A percentile compares a stretch with the other conserved stretches of the same genome.
phyloP scores from a whole-genome alignment of 2,888 invertebrate genomes.

The Xestia sexstrigata region DNA sequence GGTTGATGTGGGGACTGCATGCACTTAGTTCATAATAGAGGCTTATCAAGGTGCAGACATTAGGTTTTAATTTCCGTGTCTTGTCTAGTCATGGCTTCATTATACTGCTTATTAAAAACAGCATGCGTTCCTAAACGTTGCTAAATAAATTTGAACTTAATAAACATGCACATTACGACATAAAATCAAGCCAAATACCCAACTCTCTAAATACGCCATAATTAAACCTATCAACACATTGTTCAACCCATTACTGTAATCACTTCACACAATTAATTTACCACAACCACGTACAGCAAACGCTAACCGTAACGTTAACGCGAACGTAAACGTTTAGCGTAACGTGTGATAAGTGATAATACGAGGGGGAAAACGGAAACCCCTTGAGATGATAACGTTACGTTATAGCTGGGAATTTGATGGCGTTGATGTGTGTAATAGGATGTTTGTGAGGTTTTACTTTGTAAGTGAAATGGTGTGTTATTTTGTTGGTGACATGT shows the following conservation, averaged over 20 bases:
- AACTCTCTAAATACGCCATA: not conserved
- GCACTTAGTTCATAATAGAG: not conserved
- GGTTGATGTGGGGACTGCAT: too few species aligned
- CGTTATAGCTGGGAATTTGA: slow-evolving; percentile 50
- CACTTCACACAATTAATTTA: slow-evolving; percentile 44
- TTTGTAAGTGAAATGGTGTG: slow-evolving; percentile 8
- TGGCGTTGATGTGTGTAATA: slow-evolving; percentile 56
- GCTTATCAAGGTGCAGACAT: not conserved
- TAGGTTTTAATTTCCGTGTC: not conserved
- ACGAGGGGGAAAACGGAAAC: slow-evolving; percentile 54
- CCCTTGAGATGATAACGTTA: slow-evolving; percentile 69
- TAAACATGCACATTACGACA: not conserved
- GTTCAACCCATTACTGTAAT: slow-evolving; percentile 47
- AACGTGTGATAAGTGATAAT: slow-evolving; percentile 71
- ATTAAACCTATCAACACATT: slow-evolving; percentile 21
- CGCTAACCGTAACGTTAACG: slow-evolving; percentile 59
- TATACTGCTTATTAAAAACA: not conserved
- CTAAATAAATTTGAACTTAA: not conserved
- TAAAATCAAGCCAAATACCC: too few species aligned
- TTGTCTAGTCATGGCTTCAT: not conserved
- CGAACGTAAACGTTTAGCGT: slow-evolving; percentile 61
- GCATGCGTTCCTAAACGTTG: not conserved
- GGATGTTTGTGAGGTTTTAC: slow-evolving; percentile 24
- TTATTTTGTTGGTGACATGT: slow-evolving; percentile 33
- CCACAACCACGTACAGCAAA: slow-evolving; percentile 58